Evolutionary conservation across 2,113 vertebrate genomes (phyloP), one percentile per base, ranked within the genome.

Genomic region (Drymodes brunneopygia): DNA sequence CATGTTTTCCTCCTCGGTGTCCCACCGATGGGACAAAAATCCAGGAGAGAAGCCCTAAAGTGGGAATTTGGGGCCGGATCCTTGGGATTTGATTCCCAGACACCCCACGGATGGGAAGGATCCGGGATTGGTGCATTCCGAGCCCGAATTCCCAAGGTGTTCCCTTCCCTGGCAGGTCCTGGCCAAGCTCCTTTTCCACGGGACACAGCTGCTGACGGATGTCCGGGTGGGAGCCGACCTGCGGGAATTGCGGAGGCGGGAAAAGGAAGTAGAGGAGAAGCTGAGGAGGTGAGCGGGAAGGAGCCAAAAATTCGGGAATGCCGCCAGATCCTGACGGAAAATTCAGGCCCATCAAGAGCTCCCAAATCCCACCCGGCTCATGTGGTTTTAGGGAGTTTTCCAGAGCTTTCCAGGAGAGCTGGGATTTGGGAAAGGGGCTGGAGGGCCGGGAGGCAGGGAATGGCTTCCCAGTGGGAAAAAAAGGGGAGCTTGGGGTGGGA

Each of bases 271-370:
- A 2, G 8, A 13, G 74, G 47, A 51, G 11, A 51, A 27, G 23
- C 14, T 1, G 8, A n/a, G 15, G 8, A 78, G 74, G 74, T 78
- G 47, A 64, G 47, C 1, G 16, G 56, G 42, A 24, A 60, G 42
- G n/a, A 38, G 44, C 4, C 5, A 7, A 47, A 36, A 15, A 28
- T 78, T 16, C 1, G 45, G 74, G 74, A 64, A 62, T 17, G 31
- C 23, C 1, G 4, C 17, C 2, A 8, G 58, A 42, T 42, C 17
- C 47, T 13, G 0, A 2, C 1, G 47, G 74, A 6, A n/a, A 17
- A 10, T 27, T 13, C 0, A 10, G 14, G 29, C 17, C 1, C 1
- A 0, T 0, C 6, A 16, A 2, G 29, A 22, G 58, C 1, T 42
- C 23, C 14, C 29, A 2, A 17, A 62, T 42, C 36, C 29, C 36